Evolutionary conservation across 2,888 invertebrate genomes (phyloP), one percentile per base, ranked within the genome.

Genomic region (Xestoiulus laeticollis): DNA sequence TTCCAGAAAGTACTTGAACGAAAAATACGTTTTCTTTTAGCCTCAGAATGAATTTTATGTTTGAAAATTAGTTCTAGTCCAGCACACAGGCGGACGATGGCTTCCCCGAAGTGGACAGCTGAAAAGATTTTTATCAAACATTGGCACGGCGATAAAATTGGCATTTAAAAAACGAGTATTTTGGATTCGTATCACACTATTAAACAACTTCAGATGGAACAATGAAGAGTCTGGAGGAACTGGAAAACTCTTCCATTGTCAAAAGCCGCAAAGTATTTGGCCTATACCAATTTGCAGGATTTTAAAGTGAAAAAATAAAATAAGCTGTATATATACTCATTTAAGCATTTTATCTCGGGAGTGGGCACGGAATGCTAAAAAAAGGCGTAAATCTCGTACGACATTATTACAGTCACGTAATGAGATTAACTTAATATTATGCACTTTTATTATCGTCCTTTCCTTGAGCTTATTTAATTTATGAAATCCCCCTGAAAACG

Each of bases 331-430:
- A n/a, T n/a, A n/a, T n/a, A 30, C 78, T 78, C 78, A 78, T 78
- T 78, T 78, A 12, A 78, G 12, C 30, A 78, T 78, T 78, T 30
- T 78, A 78, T 78, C 78, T 78, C 14, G 30, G 78, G 30, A 78
- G 78, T 78, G 78, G 78, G 78, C 12, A 78, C 78, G 12, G 14
- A 22, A 30, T 59, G 1, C 30, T 38, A 78, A 19, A 78, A 78
- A 78, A 48, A 48, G 14, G 14, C 48, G 48, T 59, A 78, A 78
- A 78, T 78, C 78, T 30, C 30, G 12, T 26, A 14, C 30, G 30
- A 78, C 78, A 78, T 78, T 78, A 78, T 78, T 78, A 26, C 10
- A 78, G 78, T 78, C 78, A 78, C 78, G 78, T 78, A 78, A 78
- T 78, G 78, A 78, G 78, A 78, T 78, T 30, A 78, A 22, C 78